Conservation (phyloP, 2,888 invertebrate species). For the Hipparchia semele region DNA sequence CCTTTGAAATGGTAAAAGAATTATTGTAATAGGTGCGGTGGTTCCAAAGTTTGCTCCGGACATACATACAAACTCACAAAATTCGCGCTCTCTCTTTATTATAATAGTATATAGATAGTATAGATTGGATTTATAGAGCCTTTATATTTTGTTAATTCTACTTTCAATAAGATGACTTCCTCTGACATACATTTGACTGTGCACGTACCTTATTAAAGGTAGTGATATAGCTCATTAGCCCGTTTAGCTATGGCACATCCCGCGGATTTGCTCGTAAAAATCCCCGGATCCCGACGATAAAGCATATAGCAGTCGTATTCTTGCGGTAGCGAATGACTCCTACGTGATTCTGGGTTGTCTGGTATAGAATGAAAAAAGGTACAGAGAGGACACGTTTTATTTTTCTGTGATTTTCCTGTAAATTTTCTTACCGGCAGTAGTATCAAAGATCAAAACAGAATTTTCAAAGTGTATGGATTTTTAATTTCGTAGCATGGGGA, state of each 20-base stretch:
- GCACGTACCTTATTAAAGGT: slow-evolving; percentile 44
- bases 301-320: slow-evolving; percentile 59
- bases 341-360: slow-evolving; percentile 64
- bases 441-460: no score
- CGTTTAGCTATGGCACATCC: slow-evolving; percentile 45
- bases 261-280: slow-evolving; percentile 69
- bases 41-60: no score
- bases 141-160: background rate
- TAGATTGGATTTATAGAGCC: no score
- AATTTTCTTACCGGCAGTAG: no score
- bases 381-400: slow-evolving; percentile 36
- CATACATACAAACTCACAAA: no score
- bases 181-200: slow-evolving; percentile 29
- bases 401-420: background rate
- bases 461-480: no score
- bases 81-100: no score
- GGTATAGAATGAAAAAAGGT: slow-evolving; percentile 18
- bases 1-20: no score
- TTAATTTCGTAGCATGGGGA: no score
- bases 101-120: no score
- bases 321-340: slow-evolving; percentile 61
- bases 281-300: slow-evolving; percentile 64
- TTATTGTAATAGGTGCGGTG: no score
- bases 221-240: slow-evolving; percentile 46
- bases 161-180: background rate